These are phyloP conservation scores for Leuctra nigra DNA, from an alignment of 2,888 invertebrate genomes.

Conservation along the genomic window DNA sequence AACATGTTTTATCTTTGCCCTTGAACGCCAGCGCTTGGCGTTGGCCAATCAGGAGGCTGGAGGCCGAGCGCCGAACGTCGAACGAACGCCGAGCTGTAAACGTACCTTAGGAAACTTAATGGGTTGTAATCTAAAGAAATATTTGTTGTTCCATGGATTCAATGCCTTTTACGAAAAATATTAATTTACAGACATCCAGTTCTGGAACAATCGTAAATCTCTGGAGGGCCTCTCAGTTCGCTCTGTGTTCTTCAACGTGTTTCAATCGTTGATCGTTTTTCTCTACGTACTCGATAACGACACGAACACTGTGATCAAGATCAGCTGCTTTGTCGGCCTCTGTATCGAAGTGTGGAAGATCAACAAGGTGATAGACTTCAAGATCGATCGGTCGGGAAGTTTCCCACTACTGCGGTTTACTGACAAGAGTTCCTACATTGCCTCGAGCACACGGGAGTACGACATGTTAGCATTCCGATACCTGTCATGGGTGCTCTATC, in stretches of 20 bases:
- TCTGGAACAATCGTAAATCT: slow-evolving; percentile 97
- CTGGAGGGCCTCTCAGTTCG: slow-evolving; percentile 96
- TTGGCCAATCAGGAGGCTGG: too few species aligned
- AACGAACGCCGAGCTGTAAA: too few species aligned
- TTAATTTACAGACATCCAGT: slow-evolving; percentile 90
- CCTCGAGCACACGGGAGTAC: slow-evolving; percentile 89
- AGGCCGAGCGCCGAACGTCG: too few species aligned
- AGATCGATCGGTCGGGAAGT: slow-evolving; percentile 67
- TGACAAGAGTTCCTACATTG: slow-evolving; percentile 95
- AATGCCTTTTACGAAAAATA: too few species aligned
- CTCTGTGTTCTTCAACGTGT: slow-evolving; percentile 97
- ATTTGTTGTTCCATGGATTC: too few species aligned
- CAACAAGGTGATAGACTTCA: slow-evolving; percentile 87
- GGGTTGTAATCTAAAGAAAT: too few species aligned
- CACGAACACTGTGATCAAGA: slow-evolving; percentile 90
- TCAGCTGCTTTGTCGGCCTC: slow-evolving; percentile 91
- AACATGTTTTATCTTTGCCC: too few species aligned
- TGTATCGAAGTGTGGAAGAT: slow-evolving; percentile 99
- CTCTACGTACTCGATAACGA: slow-evolving; percentile 98
- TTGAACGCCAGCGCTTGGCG: too few species aligned
- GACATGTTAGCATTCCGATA: slow-evolving; percentile 95
- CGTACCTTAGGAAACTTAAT: too few species aligned
- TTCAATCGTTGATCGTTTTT: slow-evolving; percentile 91
- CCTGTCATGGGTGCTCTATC: slow-evolving; percentile 93
- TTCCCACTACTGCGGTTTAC: slow-evolving; percentile 74